phyloP scores from a whole-genome alignment of 2,888 invertebrate species.

The Adineta ricciae region DNA sequence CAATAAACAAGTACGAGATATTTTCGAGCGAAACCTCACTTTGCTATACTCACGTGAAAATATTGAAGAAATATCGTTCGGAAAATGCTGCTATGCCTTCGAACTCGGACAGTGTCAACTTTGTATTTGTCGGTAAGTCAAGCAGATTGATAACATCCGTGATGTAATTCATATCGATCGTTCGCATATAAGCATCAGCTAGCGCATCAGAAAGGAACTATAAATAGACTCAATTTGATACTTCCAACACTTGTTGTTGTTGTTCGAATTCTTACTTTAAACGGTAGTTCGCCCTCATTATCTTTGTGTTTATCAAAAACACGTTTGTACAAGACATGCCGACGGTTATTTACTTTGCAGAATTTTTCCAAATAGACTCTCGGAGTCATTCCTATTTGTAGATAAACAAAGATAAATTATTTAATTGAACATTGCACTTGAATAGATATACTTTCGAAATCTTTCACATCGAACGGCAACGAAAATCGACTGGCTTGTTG shows the following conservation, averaged over 20 bases:
- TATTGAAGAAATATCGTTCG: slow-evolving; percentile 44
- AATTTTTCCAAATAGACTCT: slow-evolving; percentile 42
- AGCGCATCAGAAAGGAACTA: slow-evolving; percentile 33
- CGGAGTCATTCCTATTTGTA: slow-evolving; percentile 38
- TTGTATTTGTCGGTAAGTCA: slow-evolving; percentile 38
- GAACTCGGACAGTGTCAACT: slow-evolving; percentile 42
- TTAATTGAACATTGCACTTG: background rate
- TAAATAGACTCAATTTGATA: background rate
- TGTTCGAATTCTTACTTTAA: background rate
- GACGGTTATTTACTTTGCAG: slow-evolving; percentile 40
- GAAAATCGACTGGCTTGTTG: slow-evolving; percentile 46
- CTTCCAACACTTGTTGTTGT: background rate
- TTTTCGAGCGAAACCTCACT: background rate
- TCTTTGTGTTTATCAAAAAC: slow-evolving; percentile 42
- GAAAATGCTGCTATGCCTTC: slow-evolving; percentile 43
- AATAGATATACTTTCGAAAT: slow-evolving; percentile 43
- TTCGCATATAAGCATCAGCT: slow-evolving; percentile 43
- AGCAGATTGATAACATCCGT: slow-evolving; percentile 39
- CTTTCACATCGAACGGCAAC: slow-evolving; percentile 46
- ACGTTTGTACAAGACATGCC: slow-evolving; percentile 42
- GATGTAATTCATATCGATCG: slow-evolving; percentile 40
- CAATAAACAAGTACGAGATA: slow-evolving; percentile 35
- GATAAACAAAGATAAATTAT: slow-evolving; percentile 36
- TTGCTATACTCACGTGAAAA: slow-evolving; percentile 41
- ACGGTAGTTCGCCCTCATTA: slow-evolving; percentile 36